Evolutionary conservation across 2,888 invertebrate species (phyloP).

Genomic region (Chymomyza procnemis): DNA sequence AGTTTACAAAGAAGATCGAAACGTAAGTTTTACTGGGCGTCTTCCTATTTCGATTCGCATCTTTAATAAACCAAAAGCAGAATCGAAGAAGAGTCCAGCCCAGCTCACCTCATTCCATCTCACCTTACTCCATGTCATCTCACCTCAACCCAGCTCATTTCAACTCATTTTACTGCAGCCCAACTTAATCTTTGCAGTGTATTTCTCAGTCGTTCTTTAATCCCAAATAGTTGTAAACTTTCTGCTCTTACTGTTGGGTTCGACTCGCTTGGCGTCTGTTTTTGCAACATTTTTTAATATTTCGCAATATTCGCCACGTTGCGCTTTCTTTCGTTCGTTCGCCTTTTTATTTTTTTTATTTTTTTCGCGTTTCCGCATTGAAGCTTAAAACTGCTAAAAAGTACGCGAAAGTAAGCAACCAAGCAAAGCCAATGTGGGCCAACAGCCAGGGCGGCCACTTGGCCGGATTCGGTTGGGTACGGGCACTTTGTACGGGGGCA

Average conservation of each 20-base stretch:
- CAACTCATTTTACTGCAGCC: no score
- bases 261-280: constrained; percentile 31
- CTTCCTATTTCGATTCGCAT: no score
- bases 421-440: neutral
- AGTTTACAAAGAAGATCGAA: no score
- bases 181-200: constrained; percentile 30
- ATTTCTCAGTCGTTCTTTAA: constrained; percentile 9
- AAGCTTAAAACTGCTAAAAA: constrained; percentile 27
- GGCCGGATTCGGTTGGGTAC: neutral
- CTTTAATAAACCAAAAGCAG: no score
- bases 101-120: no score
- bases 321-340: constrained; percentile 19
- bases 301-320: constrained; percentile 53
- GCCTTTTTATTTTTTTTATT: no score
- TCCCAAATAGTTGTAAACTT: no score
- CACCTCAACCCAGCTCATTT: no score
- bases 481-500: neutral
- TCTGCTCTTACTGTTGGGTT: constrained; percentile 15
- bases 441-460: neutral
- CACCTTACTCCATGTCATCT: no score
- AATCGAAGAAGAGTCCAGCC: no score
- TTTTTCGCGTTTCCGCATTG: constrained; percentile 36
- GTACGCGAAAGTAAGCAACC: constrained; percentile 20
- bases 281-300: constrained; percentile 62
- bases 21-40: no score